phyloP scores from a whole-genome alignment of 92 coral and sea anemone genomes.

The Meandrina meandrites region DNA sequence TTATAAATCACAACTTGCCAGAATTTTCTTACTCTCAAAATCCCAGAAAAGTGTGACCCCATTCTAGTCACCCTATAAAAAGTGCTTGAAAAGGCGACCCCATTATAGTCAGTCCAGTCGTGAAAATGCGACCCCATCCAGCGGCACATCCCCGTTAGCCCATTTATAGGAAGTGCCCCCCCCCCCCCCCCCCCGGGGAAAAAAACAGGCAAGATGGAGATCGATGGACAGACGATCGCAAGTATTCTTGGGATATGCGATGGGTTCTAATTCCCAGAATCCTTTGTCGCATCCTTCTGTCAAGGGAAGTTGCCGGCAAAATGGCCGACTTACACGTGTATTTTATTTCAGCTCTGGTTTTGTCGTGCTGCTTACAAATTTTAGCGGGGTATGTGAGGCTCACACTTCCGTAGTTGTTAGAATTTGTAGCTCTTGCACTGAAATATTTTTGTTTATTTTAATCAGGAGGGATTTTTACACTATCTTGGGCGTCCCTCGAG shows the following conservation, averaged over 20 bases:
- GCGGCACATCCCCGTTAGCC: too few species aligned
- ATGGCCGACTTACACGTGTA: slow-evolving; percentile 96
- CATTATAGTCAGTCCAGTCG: too few species aligned
- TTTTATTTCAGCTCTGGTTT: slow-evolving; percentile 61
- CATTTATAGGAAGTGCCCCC: too few species aligned
- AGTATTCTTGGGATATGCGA: slow-evolving; percentile 5
- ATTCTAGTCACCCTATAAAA: too few species aligned
- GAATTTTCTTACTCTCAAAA: too few species aligned
- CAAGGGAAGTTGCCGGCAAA: slow-evolving; percentile 29
- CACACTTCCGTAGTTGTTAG: not conserved
- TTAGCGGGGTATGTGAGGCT: slow-evolving; percentile 88
- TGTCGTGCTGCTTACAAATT: slow-evolving; percentile 84
- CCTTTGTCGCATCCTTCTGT: not conserved
- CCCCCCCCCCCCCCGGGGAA: too few species aligned
- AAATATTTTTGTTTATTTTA: not conserved
- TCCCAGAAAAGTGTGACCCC: too few species aligned
- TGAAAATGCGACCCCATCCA: too few species aligned
- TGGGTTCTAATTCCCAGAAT: slow-evolving; percentile 5
- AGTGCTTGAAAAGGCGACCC: too few species aligned
- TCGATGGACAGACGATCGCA: not conserved
- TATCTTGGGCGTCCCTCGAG: slow-evolving; percentile 96
- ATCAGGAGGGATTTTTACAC: slow-evolving; percentile 95
- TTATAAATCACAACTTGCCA: too few species aligned
- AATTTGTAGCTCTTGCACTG: not conserved
- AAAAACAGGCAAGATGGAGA: too few species aligned